These are phyloP conservation scores for Thera britannica DNA, from an alignment of 2,888 invertebrate species.

Conservation along the genomic window DNA sequence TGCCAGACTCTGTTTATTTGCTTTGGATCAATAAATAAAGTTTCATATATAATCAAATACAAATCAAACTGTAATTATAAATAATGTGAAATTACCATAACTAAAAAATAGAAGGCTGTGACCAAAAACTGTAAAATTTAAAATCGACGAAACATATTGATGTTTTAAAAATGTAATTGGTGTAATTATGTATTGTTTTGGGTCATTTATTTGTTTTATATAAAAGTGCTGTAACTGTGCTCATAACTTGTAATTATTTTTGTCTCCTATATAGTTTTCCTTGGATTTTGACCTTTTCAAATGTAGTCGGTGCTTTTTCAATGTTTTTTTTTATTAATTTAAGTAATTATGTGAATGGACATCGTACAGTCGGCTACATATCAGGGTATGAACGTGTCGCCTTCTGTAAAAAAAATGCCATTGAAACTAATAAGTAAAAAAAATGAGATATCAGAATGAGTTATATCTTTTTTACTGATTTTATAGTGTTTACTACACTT, in stretches of 20 bases:
- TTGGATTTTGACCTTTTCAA: constrained; percentile 17
- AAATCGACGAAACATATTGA: constrained; percentile 3
- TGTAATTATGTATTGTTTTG: constrained; percentile 8
- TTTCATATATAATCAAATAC: too few species aligned
- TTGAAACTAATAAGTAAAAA: not conserved
- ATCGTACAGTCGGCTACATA: not conserved
- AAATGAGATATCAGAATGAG: not conserved
- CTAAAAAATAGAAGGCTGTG: constrained; percentile 17
- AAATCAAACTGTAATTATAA: not conserved
- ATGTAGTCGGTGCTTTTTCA: not conserved
- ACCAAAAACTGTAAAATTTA: not conserved
- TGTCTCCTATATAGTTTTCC: not conserved
- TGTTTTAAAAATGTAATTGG: constrained; percentile 9
- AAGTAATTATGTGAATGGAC: not conserved
- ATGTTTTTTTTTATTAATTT: not conserved
- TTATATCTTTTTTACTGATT: not conserved
- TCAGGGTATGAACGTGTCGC: too few species aligned
- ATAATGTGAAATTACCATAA: not conserved
- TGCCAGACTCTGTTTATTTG: not conserved
- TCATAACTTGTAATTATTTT: not conserved
- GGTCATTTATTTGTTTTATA: constrained; percentile 25
- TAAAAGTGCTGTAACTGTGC: constrained; percentile 40
- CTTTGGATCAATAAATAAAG: too few species aligned
- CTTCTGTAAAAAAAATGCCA: not conserved
- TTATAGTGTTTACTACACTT: too few species aligned